Conservation (phyloP, 1,140 invertebrate species). For the Sycophaga agraensis region DNA sequence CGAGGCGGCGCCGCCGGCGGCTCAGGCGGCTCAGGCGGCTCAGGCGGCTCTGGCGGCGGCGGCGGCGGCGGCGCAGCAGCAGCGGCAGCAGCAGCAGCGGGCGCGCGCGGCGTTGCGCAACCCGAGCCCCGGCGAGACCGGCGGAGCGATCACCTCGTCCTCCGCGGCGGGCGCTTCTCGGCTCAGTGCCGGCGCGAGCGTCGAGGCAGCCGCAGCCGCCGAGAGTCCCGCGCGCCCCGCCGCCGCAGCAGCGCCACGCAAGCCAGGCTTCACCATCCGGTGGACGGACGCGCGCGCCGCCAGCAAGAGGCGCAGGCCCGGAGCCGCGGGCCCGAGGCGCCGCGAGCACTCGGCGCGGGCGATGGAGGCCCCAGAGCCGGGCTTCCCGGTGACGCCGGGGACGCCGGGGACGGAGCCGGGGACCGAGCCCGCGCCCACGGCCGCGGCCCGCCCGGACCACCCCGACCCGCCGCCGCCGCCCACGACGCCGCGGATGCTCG, state of each 20-base stretch:
- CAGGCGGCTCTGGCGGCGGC: no score
- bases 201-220: constrained; percentile 44
- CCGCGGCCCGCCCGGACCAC: constrained; percentile 18
- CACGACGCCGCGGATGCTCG: constrained; percentile 27
- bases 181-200: constrained; percentile 53
- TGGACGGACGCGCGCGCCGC: constrained; percentile 27
- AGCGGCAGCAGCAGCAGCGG: constrained; percentile 2
- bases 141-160: constrained; percentile 35
- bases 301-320: constrained; percentile 21
- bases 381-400: constrained; percentile 42
- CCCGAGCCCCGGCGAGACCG: constrained; percentile 44
- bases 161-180: constrained; percentile 39
- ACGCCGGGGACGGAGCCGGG: constrained; percentile 14
- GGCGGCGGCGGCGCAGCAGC: no score
- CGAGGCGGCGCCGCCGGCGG: neutral
- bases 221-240: constrained; percentile 29
- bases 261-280: constrained; percentile 31
- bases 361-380: constrained; percentile 9
- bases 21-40: no score
- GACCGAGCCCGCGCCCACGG: no score
- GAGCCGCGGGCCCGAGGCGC: constrained; percentile 1
- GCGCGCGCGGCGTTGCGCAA: constrained; percentile 25
- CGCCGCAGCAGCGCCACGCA: constrained; percentile 28
- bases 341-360: constrained; percentile 29
- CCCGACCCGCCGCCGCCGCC: neutral